Conservation (phyloP, 2,888 invertebrate species). For the Iselma pallidipennis region DNA sequence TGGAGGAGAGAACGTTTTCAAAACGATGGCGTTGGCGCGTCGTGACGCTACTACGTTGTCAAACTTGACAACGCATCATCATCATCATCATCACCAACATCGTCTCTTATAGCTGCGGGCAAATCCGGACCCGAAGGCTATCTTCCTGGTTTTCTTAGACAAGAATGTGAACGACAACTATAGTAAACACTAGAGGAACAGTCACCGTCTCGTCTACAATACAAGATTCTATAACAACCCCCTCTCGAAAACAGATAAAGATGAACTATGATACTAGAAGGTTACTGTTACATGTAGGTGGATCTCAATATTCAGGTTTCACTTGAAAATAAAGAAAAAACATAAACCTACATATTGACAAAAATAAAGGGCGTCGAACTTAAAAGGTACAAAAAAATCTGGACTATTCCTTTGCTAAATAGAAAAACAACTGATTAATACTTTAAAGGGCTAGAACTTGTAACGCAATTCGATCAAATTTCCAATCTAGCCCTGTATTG, state of each 20-base stretch:
- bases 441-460: no score
- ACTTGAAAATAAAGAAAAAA: neutral
- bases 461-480: no score
- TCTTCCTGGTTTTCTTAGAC: slow-evolving; percentile 12
- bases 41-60: slow-evolving; percentile 31
- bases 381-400: no score
- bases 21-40: slow-evolving; percentile 25
- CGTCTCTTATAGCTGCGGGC: slow-evolving; percentile 43
- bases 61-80: slow-evolving; percentile 51
- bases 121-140: slow-evolving; percentile 51
- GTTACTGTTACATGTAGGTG: neutral
- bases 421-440: no score
- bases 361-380: no score
- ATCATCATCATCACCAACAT: neutral
- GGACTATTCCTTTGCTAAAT: no score
- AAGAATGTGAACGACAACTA: neutral
- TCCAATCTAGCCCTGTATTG: no score
- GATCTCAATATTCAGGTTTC: neutral
- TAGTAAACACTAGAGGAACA: neutral
- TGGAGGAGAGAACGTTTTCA: slow-evolving; percentile 16
- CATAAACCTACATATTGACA: no score
- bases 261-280: neutral
- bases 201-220: neutral
- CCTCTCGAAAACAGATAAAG: neutral
- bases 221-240: neutral